Conservation (phyloP, 2,888 invertebrate species). For the Vandiemenella viatica region DNA sequence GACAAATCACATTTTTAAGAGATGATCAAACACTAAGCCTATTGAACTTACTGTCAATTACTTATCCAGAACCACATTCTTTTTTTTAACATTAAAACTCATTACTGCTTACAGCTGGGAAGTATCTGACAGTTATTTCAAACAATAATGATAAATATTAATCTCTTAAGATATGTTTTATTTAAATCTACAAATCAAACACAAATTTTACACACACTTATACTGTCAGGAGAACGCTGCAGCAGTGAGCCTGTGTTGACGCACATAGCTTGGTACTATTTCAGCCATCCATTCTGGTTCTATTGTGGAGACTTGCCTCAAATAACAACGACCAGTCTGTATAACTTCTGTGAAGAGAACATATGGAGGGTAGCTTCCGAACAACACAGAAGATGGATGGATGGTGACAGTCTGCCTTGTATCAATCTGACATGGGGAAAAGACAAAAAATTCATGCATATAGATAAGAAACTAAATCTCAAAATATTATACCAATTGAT, state of each 20-base stretch:
- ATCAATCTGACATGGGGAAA: constrained; percentile 33
- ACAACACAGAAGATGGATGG: constrained; percentile 71
- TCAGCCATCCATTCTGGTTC: constrained; percentile 67
- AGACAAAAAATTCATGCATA: too few relatives aligned
- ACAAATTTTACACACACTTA: background rate
- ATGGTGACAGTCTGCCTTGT: constrained; percentile 55
- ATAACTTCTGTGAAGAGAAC: constrained; percentile 76
- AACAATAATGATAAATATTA: too few relatives aligned
- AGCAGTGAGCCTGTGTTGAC: constrained; percentile 8
- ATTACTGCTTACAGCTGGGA: too few relatives aligned
- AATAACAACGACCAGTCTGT: constrained; percentile 67
- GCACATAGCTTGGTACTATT: constrained; percentile 19
- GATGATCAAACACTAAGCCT: too few relatives aligned
- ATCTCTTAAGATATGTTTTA: too few relatives aligned
- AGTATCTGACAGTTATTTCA: too few relatives aligned
- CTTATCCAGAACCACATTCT: too few relatives aligned
- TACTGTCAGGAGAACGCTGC: background rate
- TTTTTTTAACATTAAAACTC: too few relatives aligned
- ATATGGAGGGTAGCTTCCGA: constrained; percentile 52
- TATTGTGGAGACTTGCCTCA: constrained; percentile 61
- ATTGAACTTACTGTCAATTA: too few relatives aligned
- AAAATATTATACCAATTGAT: too few relatives aligned
- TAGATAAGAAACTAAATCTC: too few relatives aligned
- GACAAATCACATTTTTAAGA: too few relatives aligned
- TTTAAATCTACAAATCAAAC: background rate